These are phyloP conservation scores for Mycteria americana DNA, from an alignment of 2,797 vertebrate genomes.

Conservation along the genomic window DNA sequence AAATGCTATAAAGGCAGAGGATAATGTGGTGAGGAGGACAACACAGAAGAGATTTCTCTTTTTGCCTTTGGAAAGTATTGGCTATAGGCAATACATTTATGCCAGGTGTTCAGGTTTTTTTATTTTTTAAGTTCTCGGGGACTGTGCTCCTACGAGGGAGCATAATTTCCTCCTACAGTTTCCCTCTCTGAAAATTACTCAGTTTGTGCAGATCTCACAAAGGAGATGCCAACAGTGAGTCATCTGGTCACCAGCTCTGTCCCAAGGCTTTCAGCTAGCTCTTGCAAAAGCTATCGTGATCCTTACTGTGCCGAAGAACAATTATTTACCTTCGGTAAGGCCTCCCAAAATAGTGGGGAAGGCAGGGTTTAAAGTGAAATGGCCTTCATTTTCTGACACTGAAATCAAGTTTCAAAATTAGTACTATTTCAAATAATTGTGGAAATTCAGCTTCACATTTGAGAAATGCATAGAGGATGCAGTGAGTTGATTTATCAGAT, in stretches of 20 bases:
- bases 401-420: not conserved
- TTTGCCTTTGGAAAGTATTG: not conserved
- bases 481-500: not conserved
- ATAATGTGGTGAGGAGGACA: not conserved
- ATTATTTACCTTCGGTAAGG: not conserved
- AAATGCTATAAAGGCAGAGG: not conserved
- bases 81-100: not conserved
- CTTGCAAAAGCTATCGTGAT: not conserved
- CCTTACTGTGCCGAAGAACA: not conserved
- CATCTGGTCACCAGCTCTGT: slow-evolving; percentile 42
- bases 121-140: not conserved
- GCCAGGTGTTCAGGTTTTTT: not conserved
- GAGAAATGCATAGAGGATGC: not conserved
- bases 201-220: slow-evolving; percentile 17
- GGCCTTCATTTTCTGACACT: not conserved
- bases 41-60: not conserved
- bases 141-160: not conserved
- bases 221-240: slow-evolving; percentile 41
- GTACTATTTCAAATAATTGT: not conserved
- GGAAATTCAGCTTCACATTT: not conserved
- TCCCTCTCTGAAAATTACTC: slow-evolving; percentile 30
- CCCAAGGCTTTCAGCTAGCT: not conserved
- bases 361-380: not conserved
- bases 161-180: slow-evolving; percentile 31
- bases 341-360: not conserved